A percentile compares a stretch with the other conserved stretches of the same genome.
These are phyloP conservation scores for Ascidia mentula DNA, from an alignment of 23 tunicate species.

Conservation along the genomic window DNA sequence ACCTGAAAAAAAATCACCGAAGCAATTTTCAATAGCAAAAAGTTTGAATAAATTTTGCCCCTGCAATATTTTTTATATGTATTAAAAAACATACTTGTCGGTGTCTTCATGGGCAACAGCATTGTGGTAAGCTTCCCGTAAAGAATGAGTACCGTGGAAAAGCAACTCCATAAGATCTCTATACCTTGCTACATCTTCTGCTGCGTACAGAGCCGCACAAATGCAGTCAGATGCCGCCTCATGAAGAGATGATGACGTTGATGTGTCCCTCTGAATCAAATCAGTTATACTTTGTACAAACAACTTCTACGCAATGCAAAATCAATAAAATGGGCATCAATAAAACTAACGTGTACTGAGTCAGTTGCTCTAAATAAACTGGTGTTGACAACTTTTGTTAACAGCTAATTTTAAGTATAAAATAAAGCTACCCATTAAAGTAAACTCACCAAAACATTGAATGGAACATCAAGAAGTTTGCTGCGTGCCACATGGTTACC, in stretches of 20 bases:
- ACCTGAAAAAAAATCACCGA: constrained; percentile 30
- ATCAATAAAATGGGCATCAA: too few relatives aligned
- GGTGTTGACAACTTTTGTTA: too few relatives aligned
- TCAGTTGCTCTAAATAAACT: too few relatives aligned
- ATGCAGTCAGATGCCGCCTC: constrained; percentile 87
- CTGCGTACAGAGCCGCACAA: constrained; percentile 72
- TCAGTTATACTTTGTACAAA: too few relatives aligned
- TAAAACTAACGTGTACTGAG: too few relatives aligned
- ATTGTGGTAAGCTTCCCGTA: constrained; percentile 60
- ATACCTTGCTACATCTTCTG: constrained; percentile 52
- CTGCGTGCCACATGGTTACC: constrained; percentile 88
- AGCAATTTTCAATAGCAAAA: not conserved
- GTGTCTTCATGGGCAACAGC: constrained; percentile 93
- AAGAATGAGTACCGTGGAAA: constrained; percentile 44
- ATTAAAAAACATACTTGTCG: constrained; percentile 50
- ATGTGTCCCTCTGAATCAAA: constrained; percentile 62
- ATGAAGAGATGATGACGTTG: constrained; percentile 51
- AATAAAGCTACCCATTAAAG: too few relatives aligned
- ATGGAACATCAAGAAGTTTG: constrained; percentile 74
- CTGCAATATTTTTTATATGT: not conserved
- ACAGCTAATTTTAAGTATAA: too few relatives aligned
- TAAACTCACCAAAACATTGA: constrained; percentile 65
- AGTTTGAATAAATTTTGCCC: not conserved
- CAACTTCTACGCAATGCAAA: too few relatives aligned
- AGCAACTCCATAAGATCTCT: constrained; percentile 52